Percentiles rank a stretch among this genome's conserved stretches.
Evolutionary conservation across 2,797 vertebrate genomes (phyloP).

Genomic region (Manis crassicaudata): DNA sequence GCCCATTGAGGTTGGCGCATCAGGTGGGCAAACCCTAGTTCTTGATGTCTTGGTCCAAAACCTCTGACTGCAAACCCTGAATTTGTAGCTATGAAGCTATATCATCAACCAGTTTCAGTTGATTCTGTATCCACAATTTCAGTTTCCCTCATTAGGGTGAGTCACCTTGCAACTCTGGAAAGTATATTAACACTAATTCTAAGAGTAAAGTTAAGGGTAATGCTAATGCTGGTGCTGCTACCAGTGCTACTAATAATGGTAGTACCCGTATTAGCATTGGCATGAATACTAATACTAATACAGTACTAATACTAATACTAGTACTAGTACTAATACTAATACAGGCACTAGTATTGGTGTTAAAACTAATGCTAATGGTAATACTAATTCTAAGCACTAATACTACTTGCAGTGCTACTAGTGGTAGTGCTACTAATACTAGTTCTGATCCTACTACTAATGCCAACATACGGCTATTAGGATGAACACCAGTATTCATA

Average conservation of each 20-base stretch:
- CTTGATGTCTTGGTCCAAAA: not conserved
- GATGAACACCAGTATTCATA: not conserved
- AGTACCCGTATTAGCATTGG: not conserved
- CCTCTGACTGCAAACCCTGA: not conserved
- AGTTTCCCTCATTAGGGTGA: slow-evolving; percentile 5
- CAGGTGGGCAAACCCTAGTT: not conserved
- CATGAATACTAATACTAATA: not conserved
- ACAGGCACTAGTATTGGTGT: not conserved
- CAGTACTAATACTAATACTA: not conserved
- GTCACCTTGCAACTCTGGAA: not conserved
- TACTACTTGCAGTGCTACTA: not conserved
- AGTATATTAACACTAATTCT: not conserved
- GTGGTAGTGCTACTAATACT: not conserved
- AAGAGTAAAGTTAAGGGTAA: not conserved
- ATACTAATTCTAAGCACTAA: not conserved
- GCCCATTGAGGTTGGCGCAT: not conserved
- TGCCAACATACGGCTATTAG: not conserved
- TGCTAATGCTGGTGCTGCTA: not conserved
- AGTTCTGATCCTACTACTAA: not conserved
- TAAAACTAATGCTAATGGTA: not conserved
- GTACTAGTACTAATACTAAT: not conserved
- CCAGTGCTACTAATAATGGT: not conserved
- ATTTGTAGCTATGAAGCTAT: not conserved
- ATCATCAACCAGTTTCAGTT: not conserved
- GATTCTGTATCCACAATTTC: not conserved